Evolutionary conservation across 2,888 invertebrate species (phyloP), one percentile per base, ranked within the genome.

Genomic region (Mechanitis messenoides): DNA sequence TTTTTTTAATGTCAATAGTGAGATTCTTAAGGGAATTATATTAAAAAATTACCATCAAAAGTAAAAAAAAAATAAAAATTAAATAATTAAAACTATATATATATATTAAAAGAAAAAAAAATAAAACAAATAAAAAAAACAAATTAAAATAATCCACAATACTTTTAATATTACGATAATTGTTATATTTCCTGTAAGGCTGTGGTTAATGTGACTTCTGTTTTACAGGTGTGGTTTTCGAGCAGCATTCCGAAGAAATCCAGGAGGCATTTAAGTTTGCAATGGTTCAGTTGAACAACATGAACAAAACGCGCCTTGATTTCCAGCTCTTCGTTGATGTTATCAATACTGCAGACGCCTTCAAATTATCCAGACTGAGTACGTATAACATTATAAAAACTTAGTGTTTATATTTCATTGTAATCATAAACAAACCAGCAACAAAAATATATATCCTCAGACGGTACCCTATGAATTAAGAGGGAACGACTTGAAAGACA

Each of bases 341-440:
- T 74, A 96, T 97, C 81, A 95, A 96, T 82, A 97, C 97, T 11
- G 96, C 96, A 31, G 97, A 97, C 83, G 96, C 96, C 68, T 97
- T 96, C 90, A 97, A 97, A 83, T 91, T 97, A 59, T 96, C 97
- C 53, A 92, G 96, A 81, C 91, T 97, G 58, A 96, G 97, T 97
- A 91, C 95, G 97, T 95, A 76, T 35, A 46, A 56, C 9, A 20
- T 33, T 59, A 42, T 54, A 47, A 12, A 33, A 11, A 38, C 31
- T 35, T 54, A 11, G 33, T 7, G 20, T 5, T 9, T 31, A 9
- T 50, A 1, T 50, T 7, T 11, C 31, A 50, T 9, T 31, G 1
- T 7, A 0, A 31, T 50, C 7, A 31, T 31, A 11, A 50, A 7
- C 20, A 20, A 6, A 2, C n/a, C 5, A 20, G 11, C 28, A 7